phyloP scores from a whole-genome alignment of 2,797 vertebrate species.

The Loriculus beryllinus region DNA sequence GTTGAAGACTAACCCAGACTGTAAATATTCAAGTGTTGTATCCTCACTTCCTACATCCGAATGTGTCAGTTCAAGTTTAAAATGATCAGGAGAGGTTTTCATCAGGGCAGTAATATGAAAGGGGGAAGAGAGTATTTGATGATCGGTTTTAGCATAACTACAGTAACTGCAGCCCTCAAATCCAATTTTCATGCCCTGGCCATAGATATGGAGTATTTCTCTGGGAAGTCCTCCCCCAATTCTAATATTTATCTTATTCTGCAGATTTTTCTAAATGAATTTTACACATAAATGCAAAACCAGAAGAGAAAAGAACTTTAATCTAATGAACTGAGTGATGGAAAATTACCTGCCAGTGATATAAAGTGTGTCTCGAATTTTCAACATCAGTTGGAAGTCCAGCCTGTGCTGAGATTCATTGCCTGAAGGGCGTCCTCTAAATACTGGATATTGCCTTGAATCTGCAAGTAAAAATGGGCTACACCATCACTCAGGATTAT shows the following conservation, averaged over 20 bases:
- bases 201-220: slow-evolving; percentile 17
- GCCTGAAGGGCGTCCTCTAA: slow-evolving; percentile 97
- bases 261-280: slow-evolving; percentile 74
- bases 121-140: slow-evolving; percentile 47
- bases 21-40: slow-evolving; percentile 31
- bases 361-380: slow-evolving; percentile 99
- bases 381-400: slow-evolving; percentile 99
- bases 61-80: slow-evolving; percentile 58
- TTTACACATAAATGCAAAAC: slow-evolving; percentile 73
- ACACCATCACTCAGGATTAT: slow-evolving; percentile 80
- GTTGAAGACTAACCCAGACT: not conserved
- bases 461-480: slow-evolving; percentile 85
- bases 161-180: slow-evolving; percentile 62
- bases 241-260: slow-evolving; percentile 72
- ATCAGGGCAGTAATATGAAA: slow-evolving; percentile 43
- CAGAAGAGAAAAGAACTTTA: slow-evolving; percentile 76
- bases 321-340: slow-evolving; percentile 79
- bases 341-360: slow-evolving; percentile 97
- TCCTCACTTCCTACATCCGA: slow-evolving; percentile 29
- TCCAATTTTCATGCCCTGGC: slow-evolving; percentile 62
- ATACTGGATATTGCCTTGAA: slow-evolving; percentile 95
- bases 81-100: slow-evolving; percentile 43
- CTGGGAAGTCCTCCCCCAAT: not conserved
- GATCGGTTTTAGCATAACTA: slow-evolving; percentile 53
- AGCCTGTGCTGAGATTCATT: slow-evolving; percentile 98